Evolutionary conservation across 2,888 invertebrate genomes (phyloP).

Genomic region (Lysandra coridon): DNA sequence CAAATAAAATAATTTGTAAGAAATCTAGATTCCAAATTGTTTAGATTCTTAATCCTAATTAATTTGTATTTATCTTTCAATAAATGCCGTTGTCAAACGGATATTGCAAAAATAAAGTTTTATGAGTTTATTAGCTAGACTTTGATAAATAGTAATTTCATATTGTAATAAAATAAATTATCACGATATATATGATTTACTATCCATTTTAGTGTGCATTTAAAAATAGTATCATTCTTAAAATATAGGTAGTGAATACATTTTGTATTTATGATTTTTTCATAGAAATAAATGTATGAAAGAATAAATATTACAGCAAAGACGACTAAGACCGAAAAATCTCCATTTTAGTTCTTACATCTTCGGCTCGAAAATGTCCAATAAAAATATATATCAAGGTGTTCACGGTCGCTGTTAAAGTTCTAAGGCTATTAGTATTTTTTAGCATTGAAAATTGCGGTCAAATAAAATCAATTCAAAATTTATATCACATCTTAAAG

Average conservation of each 20-base stretch:
- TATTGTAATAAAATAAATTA: constrained; percentile 10
- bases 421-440: constrained; percentile 16
- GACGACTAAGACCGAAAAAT: background rate
- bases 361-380: background rate
- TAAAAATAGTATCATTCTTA: too few relatives aligned
- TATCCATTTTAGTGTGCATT: too few relatives aligned
- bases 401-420: constrained; percentile 27
- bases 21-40: too few relatives aligned
- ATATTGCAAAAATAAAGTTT: background rate
- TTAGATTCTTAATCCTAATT: background rate
- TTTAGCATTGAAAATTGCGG: constrained; percentile 22
- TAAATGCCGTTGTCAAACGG: background rate
- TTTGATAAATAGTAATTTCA: constrained; percentile 6
- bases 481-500: background rate
- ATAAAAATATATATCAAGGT: constrained; percentile 2
- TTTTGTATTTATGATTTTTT: too few relatives aligned
- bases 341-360: background rate
- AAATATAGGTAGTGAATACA: too few relatives aligned
- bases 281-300: too few relatives aligned
- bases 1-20: too few relatives aligned
- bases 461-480: background rate
- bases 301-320: background rate
- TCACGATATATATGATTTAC: background rate
- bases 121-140: background rate
- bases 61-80: background rate